Evolutionary conservation across 2,113 vertebrate species (phyloP).

Genomic region (Tringa solitaria): DNA sequence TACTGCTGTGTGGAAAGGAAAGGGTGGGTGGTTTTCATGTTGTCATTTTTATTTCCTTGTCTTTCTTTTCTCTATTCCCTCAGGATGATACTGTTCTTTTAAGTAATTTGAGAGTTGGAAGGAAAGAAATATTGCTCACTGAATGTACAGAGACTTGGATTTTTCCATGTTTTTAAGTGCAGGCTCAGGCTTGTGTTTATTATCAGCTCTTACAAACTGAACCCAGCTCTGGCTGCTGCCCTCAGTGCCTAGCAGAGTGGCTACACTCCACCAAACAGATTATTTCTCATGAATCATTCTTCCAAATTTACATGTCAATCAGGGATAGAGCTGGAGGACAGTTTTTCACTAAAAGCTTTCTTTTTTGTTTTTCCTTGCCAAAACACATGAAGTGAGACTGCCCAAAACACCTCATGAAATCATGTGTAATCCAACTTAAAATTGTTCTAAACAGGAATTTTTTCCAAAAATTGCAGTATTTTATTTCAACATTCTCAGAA

Average conservation of each 20-base stretch:
- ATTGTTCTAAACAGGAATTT: background rate
- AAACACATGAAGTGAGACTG: background rate
- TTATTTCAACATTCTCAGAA: background rate
- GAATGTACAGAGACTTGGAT: background rate
- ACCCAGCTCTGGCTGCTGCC: background rate
- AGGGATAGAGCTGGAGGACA: background rate
- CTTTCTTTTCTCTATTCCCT: background rate
- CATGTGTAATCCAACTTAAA: background rate
- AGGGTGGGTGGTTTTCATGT: background rate
- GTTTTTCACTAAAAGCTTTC: background rate
- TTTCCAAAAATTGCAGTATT: background rate
- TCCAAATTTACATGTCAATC: background rate
- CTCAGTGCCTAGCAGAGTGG: background rate
- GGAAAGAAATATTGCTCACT: background rate
- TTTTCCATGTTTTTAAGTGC: background rate
- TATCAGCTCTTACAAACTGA: background rate
- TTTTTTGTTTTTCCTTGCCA: background rate
- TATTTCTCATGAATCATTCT: background rate
- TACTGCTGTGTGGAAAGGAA: background rate
- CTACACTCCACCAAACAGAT: background rate
- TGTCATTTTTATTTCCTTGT: background rate
- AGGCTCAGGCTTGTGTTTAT: background rate
- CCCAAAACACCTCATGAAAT: background rate
- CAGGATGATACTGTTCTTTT: background rate
- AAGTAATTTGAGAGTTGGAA: background rate